Conservation (phyloP, 2,888 invertebrate genomes). For the Arenicola marina region DNA sequence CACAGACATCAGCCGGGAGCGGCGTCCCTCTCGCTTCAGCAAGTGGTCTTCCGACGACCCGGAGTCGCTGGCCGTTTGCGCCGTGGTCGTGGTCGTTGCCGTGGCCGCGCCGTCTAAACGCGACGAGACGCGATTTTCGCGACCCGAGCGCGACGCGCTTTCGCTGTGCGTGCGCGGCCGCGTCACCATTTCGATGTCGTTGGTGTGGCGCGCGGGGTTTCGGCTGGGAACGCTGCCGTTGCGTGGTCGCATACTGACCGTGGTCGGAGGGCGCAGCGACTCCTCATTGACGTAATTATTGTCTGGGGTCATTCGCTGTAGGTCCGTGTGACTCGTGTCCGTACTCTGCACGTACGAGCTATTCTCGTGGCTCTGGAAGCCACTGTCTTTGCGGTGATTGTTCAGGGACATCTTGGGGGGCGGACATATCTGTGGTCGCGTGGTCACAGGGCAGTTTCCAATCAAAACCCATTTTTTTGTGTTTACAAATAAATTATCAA, state of each 20-base stretch:
- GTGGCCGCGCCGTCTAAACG: no score
- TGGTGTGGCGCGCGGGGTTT: background rate
- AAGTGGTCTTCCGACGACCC: no score
- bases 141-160: background rate
- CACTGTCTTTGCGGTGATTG: conserved; percentile 13
- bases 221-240: background rate
- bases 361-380: conserved; percentile 18
- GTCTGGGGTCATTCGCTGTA: conserved; percentile 4
- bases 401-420: background rate
- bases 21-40: no score
- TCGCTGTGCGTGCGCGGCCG: background rate
- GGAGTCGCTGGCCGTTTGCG: no score
- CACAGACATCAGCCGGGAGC: no score
- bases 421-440: conserved; percentile 4
- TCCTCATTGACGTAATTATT: background rate
- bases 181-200: conserved; percentile 5
- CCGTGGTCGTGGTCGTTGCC: no score
- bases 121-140: no score
- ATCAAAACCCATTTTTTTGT: no score
- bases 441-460: no score
- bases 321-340: conserved; percentile 17
- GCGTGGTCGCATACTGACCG: no score
- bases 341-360: conserved; percentile 11
- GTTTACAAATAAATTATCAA: no score
- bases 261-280: background rate